Evolutionary conservation across 1,140 invertebrate species (phyloP).

Genomic region (Scaptodrosophila lebanonensis): DNA sequence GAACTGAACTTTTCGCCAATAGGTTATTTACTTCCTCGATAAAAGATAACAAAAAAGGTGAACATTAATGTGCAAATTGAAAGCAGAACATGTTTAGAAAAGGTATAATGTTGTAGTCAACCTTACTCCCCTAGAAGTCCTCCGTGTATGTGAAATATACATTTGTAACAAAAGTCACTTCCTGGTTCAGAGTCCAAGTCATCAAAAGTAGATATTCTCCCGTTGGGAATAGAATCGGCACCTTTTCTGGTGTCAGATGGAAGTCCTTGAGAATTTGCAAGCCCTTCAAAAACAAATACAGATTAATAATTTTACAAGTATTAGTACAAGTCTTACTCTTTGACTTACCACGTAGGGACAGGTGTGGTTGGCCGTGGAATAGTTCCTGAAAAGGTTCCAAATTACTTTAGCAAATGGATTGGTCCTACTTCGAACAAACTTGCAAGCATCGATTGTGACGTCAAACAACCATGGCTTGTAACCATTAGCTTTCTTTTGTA

Average conservation of each 20-base stretch:
- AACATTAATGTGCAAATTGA: no score
- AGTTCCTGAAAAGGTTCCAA: constrained; percentile 1
- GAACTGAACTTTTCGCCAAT: no score
- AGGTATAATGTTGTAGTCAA: no score
- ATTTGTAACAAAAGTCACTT: constrained; percentile 11
- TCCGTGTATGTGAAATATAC: constrained; percentile 11
- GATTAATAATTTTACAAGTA: not conserved
- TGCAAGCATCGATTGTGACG: constrained; percentile 20
- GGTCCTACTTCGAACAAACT: constrained; percentile 16
- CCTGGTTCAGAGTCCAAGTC: constrained; percentile 4
- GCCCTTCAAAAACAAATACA: not conserved
- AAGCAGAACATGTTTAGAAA: no score
- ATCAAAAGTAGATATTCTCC: constrained; percentile 16
- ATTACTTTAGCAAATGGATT: constrained; percentile 1
- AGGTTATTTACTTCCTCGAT: no score
- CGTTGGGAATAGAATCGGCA: not conserved
- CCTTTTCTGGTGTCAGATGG: not conserved
- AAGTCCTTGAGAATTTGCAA: not conserved
- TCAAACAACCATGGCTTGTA: constrained; percentile 26
- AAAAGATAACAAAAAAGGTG: no score
- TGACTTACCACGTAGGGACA: constrained; percentile 14
- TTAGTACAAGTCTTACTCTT: not conserved
- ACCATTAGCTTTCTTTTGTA: constrained; percentile 24
- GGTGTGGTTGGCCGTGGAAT: constrained; percentile 3
- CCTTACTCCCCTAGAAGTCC: no score